Conservation (phyloP, 2,888 invertebrate species). For the Auanema freiburgensis region DNA sequence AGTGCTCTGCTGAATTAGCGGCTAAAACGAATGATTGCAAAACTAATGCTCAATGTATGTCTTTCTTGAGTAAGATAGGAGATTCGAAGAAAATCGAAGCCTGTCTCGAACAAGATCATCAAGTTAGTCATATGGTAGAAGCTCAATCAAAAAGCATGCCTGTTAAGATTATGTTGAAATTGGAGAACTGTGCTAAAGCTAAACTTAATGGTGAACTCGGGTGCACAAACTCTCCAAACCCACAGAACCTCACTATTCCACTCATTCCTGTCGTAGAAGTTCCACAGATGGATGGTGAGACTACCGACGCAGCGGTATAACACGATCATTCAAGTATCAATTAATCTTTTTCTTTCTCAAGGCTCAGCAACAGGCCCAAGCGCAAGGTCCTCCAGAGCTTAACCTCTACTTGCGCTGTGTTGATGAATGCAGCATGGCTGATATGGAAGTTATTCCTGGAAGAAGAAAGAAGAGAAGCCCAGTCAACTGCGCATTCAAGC, state of each 20-base stretch:
- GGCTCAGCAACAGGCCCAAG: background rate
- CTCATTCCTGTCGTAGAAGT: slow-evolving; percentile 57
- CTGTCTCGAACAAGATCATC: slow-evolving; percentile 56
- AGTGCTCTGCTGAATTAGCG: slow-evolving; percentile 41
- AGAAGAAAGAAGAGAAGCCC: slow-evolving; percentile 47
- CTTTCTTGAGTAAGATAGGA: slow-evolving; percentile 52
- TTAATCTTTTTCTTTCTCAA: background rate
- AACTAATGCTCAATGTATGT: slow-evolving; percentile 48
- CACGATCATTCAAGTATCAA: background rate
- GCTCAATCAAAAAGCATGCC: background rate
- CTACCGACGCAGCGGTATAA: background rate
- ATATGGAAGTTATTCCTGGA: slow-evolving; percentile 43
- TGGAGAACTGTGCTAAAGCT: slow-evolving; percentile 57
- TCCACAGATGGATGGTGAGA: slow-evolving; percentile 29
- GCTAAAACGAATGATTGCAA: slow-evolving; percentile 51
- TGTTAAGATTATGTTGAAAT: slow-evolving; percentile 44
- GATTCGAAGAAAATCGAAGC: slow-evolving; percentile 53
- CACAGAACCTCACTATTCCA: slow-evolving; percentile 60
- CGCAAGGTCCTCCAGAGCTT: slow-evolving; percentile 45
- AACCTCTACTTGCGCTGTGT: slow-evolving; percentile 60
- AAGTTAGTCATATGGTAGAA: background rate
- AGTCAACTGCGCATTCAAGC: slow-evolving; percentile 58
- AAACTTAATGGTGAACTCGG: slow-evolving; percentile 50
- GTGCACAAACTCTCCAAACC: slow-evolving; percentile 59
- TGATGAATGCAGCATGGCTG: slow-evolving; percentile 57